These are phyloP conservation scores for Periophthalmus modestus DNA, from an alignment of 2,113 vertebrate species.

Conservation along the genomic window DNA sequence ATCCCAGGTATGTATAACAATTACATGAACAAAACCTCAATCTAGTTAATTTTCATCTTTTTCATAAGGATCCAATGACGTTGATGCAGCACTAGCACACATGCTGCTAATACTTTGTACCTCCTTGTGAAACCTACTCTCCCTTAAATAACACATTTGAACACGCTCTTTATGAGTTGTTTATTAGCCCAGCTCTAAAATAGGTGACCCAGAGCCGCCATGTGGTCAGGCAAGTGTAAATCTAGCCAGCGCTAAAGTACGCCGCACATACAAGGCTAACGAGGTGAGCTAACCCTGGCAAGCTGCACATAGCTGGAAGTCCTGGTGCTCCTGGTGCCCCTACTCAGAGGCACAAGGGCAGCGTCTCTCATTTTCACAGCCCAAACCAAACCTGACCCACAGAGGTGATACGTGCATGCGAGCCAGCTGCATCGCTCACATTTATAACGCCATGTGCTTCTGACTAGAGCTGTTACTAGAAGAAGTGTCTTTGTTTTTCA, in stretches of 20 bases:
- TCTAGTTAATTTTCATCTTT: too few species aligned
- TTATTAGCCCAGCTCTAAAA: slow-evolving; percentile 44
- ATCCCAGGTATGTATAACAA: too few species aligned
- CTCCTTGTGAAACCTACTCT: background rate
- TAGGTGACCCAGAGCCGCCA: slow-evolving; percentile 35
- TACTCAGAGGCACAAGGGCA: slow-evolving; percentile 79
- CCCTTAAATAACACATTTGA: slow-evolving; percentile 10
- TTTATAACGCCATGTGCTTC: slow-evolving; percentile 70
- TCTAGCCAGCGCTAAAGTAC: slow-evolving; percentile 73
- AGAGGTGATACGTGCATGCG: slow-evolving; percentile 64
- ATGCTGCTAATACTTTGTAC: background rate
- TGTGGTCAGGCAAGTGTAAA: slow-evolving; percentile 58
- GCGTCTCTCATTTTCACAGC: slow-evolving; percentile 85
- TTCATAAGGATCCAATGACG: background rate
- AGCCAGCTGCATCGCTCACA: slow-evolving; percentile 67
- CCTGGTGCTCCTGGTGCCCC: slow-evolving; percentile 66
- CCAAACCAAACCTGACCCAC: slow-evolving; percentile 76
- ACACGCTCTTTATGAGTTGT: slow-evolving; percentile 32
- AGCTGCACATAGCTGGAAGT: slow-evolving; percentile 74
- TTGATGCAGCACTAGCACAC: background rate
- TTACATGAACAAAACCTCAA: too few species aligned
- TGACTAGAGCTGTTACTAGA: slow-evolving; percentile 30
- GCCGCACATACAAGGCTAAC: slow-evolving; percentile 78
- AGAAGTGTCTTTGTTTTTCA: slow-evolving; percentile 13
- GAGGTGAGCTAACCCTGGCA: slow-evolving; percentile 74